These are phyloP conservation scores for Tetrax tetrax DNA, from an alignment of 2,113 vertebrate species.

Conservation along the genomic window DNA sequence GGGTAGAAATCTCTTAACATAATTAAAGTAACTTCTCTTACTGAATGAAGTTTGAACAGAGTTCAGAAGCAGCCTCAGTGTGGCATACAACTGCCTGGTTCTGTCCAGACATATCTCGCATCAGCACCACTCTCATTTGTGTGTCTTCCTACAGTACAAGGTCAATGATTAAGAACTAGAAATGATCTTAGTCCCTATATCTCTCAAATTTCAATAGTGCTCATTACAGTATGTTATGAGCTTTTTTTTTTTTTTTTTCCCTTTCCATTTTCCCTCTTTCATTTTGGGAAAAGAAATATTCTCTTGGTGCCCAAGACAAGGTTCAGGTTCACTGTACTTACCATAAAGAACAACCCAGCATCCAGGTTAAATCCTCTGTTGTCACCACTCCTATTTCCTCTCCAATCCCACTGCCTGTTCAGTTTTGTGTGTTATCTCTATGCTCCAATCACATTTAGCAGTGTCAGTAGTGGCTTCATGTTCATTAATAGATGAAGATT, in stretches of 20 bases:
- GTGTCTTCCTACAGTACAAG: neutral
- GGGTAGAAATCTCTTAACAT: neutral
- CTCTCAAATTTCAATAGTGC: neutral
- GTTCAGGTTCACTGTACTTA: neutral
- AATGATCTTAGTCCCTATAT: neutral
- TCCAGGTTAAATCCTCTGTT: neutral
- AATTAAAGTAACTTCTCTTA: neutral
- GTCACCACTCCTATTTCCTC: neutral
- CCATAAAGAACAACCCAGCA: neutral
- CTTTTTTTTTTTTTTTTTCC: too few relatives aligned
- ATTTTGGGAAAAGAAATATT: neutral
- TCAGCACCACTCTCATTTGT: neutral
- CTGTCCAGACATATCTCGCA: neutral
- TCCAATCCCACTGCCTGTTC: neutral
- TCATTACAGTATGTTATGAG: neutral
- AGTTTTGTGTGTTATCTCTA: neutral
- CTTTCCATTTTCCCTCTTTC: fast-evolving
- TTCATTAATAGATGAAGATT: neutral
- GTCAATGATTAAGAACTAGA: neutral
- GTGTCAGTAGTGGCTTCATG: neutral
- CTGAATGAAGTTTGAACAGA: neutral
- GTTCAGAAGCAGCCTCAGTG: neutral
- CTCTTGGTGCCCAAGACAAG: neutral
- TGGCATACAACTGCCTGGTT: neutral
- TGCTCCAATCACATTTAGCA: neutral